Conservation (phyloP, 2,797 vertebrate genomes). For the Corythornis leucogaster region DNA sequence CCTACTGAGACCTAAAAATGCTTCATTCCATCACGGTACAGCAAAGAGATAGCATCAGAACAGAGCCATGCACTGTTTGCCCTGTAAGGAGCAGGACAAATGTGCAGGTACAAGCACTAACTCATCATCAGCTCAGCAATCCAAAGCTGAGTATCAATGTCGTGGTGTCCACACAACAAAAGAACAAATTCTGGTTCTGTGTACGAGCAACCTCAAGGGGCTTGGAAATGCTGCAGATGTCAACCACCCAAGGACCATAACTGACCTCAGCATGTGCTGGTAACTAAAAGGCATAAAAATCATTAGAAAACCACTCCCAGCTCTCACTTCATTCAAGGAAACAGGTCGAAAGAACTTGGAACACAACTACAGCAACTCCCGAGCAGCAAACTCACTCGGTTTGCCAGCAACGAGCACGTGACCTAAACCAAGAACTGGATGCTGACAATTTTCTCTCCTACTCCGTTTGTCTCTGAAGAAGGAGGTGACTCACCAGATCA, state of each 20-base stretch:
- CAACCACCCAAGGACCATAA: background rate
- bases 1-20: background rate
- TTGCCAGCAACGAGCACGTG: background rate
- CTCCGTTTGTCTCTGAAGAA: background rate
- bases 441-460: too few relatives aligned
- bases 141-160: background rate
- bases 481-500: slow-evolving; percentile 78
- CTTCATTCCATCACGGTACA: background rate
- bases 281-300: background rate
- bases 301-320: background rate
- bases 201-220: background rate
- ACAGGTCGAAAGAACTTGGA: background rate
- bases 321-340: background rate
- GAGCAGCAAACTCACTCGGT: accelerated
- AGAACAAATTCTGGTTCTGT: background rate
- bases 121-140: background rate
- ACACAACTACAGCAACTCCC: background rate
- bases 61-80: background rate
- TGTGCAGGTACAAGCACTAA: background rate
- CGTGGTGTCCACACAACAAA: background rate
- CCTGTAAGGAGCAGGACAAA: background rate
- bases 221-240: background rate
- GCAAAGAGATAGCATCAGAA: background rate
- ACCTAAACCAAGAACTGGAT: too few relatives aligned
- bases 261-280: background rate